These are phyloP conservation scores for Catocala sponsa DNA, from an alignment of 2,888 invertebrate species.

Conservation along the genomic window DNA sequence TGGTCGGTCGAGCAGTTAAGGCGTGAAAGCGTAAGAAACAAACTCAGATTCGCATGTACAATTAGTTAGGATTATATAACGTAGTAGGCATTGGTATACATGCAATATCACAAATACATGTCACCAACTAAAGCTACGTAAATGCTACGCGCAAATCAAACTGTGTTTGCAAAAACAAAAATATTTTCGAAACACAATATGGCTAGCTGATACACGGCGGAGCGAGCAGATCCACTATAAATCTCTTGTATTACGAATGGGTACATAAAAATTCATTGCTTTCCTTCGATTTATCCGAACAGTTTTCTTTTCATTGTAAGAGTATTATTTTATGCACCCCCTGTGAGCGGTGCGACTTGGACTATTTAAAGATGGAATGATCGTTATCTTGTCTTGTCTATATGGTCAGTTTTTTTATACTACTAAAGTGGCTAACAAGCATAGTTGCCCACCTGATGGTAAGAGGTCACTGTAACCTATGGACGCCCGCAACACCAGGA, in stretches of 20 bases:
- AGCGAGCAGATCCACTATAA: slow-evolving; percentile 49
- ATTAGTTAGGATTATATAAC: too few species aligned
- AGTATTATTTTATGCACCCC: slow-evolving; percentile 80
- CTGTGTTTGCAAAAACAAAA: background rate
- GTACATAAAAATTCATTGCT: slow-evolving; percentile 75
- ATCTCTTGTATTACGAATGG: slow-evolving; percentile 60
- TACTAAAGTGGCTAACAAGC: too few species aligned
- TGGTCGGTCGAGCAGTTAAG: too few species aligned
- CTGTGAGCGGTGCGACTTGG: slow-evolving; percentile 44
- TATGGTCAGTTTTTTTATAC: background rate
- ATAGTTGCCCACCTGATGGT: too few species aligned
- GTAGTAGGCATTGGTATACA: too few species aligned
- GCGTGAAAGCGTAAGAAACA: too few species aligned
- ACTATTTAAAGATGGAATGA: slow-evolving; percentile 31
- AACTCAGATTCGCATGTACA: too few species aligned
- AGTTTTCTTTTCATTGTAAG: slow-evolving; percentile 72
- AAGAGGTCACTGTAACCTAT: too few species aligned
- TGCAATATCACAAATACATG: too few species aligned
- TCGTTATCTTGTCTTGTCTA: slow-evolving; percentile 14
- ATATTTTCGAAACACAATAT: slow-evolving; percentile 23
- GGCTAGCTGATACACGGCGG: background rate
- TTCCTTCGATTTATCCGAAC: slow-evolving; percentile 69
- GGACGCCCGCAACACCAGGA: too few species aligned
- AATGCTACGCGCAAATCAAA: background rate
- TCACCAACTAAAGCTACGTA: too few species aligned